Conservation (phyloP, 1,140 invertebrate species). For the Mamestra configurata region DNA sequence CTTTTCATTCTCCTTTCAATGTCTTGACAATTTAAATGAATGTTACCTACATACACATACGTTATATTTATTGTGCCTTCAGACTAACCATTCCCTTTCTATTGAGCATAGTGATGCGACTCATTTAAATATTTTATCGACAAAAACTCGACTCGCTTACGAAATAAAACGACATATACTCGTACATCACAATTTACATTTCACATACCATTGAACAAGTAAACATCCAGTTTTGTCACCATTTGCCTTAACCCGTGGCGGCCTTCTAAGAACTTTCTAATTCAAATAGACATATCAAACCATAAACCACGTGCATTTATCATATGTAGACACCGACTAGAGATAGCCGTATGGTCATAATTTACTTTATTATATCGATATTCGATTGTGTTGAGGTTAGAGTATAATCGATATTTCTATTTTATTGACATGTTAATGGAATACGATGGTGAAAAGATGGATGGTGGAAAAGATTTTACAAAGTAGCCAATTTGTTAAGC, state of each 20-base stretch:
- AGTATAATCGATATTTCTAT: not conserved
- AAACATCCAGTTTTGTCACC: constrained; percentile 37
- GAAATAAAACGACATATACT: not conserved
- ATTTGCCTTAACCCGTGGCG: not conserved
- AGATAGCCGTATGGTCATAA: not conserved
- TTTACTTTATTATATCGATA: constrained; percentile 37
- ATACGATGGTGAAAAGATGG: no score
- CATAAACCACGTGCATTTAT: constrained; percentile 22
- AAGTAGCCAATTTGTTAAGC: not conserved
- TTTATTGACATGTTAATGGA: not conserved
- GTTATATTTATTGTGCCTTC: not conserved
- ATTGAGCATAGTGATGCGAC: not conserved
- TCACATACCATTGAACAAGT: constrained; percentile 11
- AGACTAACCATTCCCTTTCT: not conserved
- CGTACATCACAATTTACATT: constrained; percentile 7
- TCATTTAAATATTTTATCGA: constrained; percentile 18
- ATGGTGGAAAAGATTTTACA: not conserved
- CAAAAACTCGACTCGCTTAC: not conserved
- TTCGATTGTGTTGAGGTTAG: not conserved
- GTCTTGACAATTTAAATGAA: not conserved
- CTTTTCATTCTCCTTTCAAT: no score
- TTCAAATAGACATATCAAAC: constrained; percentile 34
- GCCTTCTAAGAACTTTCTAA: constrained; percentile 38
- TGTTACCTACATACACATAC: not conserved
- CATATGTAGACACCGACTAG: not conserved